Evolutionary conservation across 1,140 invertebrate species (phyloP), one percentile per base, ranked within the genome.

Genomic region (Cecropterus lyciades): DNA sequence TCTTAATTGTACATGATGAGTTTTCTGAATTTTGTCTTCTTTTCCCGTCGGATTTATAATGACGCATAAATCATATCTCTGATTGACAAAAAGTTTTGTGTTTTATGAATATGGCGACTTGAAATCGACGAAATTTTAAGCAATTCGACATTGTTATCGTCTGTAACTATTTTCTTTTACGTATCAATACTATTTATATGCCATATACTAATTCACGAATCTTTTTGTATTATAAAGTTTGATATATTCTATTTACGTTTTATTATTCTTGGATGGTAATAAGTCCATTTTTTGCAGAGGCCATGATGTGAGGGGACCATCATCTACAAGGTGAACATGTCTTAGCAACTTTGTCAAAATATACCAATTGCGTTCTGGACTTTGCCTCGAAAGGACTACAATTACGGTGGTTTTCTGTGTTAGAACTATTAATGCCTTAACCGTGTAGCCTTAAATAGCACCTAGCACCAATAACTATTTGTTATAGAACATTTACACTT

Each of bases 1-100:
- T n/a, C n/a, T n/a, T n/a, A 16, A 40, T 10, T 15, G 0, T 48
- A 62, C 17, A 80, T 85, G 82, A 87, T 87, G 85, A 87, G 67
- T 69, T 40, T 63, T 68, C 17, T 75, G 56, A 66, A 20, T 80
- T 84, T 82, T 86, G 86, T 89, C 86, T 89, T 89, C 71, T 73
- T 73, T 73, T 73, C 86, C 85, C 85, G 85, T 79, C 85, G 73
- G 83, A 87, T 67, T 55, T 40, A 85, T 85, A 72, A 83, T 87
- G 85, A 82, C 82, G 85, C 43, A 81, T 43, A 81, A 55, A 42
- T n/a, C 6, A 57, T n/a, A 42, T 27, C 1, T 57, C 55, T 57
- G 55, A 57, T 27, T 45, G n/a, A 27, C 13, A 57, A 27, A 24
- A 57, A 27, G 6, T 17, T 45, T 24, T 20, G 24, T 45, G 40